Evolutionary conservation across 2,888 invertebrate genomes (phyloP).

Genomic region (Nymphalis c-album): DNA sequence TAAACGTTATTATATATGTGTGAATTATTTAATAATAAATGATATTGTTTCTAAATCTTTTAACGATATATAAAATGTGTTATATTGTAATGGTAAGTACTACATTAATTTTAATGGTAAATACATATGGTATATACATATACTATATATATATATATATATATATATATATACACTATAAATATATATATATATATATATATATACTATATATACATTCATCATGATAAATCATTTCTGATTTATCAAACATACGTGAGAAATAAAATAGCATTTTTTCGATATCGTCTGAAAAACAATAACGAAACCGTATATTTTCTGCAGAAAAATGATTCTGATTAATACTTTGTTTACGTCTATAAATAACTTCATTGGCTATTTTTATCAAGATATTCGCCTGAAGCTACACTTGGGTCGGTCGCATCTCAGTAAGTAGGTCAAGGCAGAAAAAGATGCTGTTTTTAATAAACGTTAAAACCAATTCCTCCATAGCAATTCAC

Average conservation of each 20-base stretch:
- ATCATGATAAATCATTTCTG: not conserved
- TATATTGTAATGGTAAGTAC: too few species aligned
- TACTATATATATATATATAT: too few species aligned
- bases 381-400: constrained; percentile 12
- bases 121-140: too few species aligned
- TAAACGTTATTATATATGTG: too few species aligned
- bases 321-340: not conserved
- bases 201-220: not conserved
- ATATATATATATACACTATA: not conserved
- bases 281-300: not conserved
- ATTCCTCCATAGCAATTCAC: not conserved
- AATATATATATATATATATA: too few species aligned
- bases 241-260: too few species aligned
- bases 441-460: constrained; percentile 20
- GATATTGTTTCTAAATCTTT: too few species aligned
- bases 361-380: constrained; percentile 22
- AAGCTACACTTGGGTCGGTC: constrained; percentile 20
- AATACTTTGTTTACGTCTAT: not conserved
- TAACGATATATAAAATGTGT: too few species aligned
- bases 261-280: too few species aligned
- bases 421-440: constrained; percentile 26
- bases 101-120: too few species aligned
- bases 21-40: too few species aligned
- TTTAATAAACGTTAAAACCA: not conserved
- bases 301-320: not conserved